Base-by-base conservation (phyloP, 2,797 vertebrate genomes). In the Xiphorhynchus erythropygius region DNA sequence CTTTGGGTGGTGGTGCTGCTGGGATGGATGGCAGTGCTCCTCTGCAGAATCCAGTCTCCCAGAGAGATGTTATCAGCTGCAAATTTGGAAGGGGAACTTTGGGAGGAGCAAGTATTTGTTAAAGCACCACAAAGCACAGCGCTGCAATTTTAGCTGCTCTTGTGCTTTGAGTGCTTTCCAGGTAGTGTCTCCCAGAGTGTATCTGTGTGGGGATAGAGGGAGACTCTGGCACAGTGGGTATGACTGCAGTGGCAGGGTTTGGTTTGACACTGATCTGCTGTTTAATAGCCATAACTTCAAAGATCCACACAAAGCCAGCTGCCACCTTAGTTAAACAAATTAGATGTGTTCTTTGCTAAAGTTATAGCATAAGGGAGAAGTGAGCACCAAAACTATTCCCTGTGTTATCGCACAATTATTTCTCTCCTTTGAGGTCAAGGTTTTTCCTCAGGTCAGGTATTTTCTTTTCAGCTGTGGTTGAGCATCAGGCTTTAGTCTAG, bases 11-110 rank as follows among this genome's bases (percentile, higher is more conserved):
- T 11, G 21, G 4, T 13, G 10, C 39, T 15, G 11, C 49, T 0
- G 18, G 24, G 59, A 42, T 13, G 63, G 46, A 4, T 65, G 39
- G 15, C 1, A 3, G 44, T 32, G 62, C 35, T 46, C 4, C 53
- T 62, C 64, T 3, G 2, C 33, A 10, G 10, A 59, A 27, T 8
- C 37, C 0, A 0, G 0, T 1, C 17, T 60, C 9, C 27, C 5
- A 16, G 13, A 3, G 13, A 79, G 23, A 5, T 71, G 47, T 22
- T 18, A 1, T 15, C 55, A 60, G 37, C 44, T 75, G 13, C 32
- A 7, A 8, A 4, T 37, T 52, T 17, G 27, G 65, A 78, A 78
- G 24, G 46, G 47, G 57, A 68, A 8, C 16, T 62, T 39, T 13
- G 46, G 27, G 44, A 68, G 21, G 23, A 44, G 35, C 6, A 30